Percentiles rank a stretch among this genome's conserved stretches.
Evolutionary conservation across 2,113 vertebrate species (phyloP).

Genomic region (Egretta garzetta): DNA sequence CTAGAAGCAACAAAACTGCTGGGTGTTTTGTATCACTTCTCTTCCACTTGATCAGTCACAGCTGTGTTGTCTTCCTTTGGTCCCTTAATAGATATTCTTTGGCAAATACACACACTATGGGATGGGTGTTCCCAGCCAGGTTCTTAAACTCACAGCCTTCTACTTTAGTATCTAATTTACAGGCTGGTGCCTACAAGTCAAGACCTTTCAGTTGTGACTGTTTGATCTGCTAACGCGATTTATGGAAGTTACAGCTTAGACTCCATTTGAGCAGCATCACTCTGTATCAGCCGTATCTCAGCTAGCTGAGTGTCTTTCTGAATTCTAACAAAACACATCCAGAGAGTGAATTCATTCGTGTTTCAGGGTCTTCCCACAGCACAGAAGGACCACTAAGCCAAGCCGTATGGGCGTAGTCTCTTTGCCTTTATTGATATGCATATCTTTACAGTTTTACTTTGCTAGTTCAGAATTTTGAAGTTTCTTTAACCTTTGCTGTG

Average conservation of each 20-base stretch:
- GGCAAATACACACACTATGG: not conserved
- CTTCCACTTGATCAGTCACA: not conserved
- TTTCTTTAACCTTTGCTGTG: not conserved
- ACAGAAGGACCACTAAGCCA: not conserved
- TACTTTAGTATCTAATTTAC: not conserved
- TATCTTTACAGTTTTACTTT: not conserved
- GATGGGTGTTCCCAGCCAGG: not conserved
- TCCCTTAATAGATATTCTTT: not conserved
- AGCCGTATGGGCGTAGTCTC: not conserved
- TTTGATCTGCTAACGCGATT: not conserved
- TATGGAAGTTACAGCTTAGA: not conserved
- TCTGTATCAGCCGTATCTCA: not conserved
- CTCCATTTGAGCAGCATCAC: not conserved
- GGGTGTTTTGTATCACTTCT: not conserved
- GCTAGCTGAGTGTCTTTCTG: not conserved
- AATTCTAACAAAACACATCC: not conserved
- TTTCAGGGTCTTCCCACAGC: not conserved
- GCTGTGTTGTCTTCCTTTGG: not conserved
- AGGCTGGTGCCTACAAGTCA: not conserved
- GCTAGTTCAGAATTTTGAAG: not conserved
- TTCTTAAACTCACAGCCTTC: not conserved
- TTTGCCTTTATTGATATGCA: not conserved
- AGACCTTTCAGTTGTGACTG: not conserved
- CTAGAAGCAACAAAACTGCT: not conserved
- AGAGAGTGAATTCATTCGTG: not conserved